Conservation (phyloP, 2,888 invertebrate species). For the Reticulitermes lucifugus region DNA sequence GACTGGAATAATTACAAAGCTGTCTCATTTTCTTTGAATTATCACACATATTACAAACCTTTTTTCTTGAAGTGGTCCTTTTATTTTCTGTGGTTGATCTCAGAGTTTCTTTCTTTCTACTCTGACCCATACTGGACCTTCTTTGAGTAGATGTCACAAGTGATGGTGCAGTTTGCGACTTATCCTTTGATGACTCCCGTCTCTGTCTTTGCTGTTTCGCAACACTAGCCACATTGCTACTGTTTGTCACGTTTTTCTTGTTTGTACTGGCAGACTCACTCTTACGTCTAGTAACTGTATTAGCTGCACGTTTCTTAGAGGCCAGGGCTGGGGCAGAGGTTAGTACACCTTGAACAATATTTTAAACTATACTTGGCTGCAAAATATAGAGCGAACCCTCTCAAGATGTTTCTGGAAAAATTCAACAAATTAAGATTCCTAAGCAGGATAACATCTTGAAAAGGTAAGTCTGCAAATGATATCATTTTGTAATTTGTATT, state of each 20-base stretch:
- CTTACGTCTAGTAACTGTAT: conserved; percentile 33
- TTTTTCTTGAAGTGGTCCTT: conserved; percentile 47
- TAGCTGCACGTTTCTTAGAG: conserved; percentile 15
- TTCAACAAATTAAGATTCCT: too few species aligned
- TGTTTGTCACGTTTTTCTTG: conserved; percentile 55
- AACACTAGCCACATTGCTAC: conserved; percentile 52
- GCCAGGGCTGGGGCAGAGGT: neutral
- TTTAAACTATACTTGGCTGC: neutral
- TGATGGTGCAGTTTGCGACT: conserved; percentile 62
- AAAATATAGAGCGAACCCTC: too few species aligned
- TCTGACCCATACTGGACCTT: conserved; percentile 56
- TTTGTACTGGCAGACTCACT: conserved; percentile 47
- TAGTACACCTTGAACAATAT: neutral
- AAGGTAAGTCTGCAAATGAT: too few species aligned
- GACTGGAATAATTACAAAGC: too few species aligned
- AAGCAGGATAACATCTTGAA: too few species aligned
- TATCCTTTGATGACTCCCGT: conserved; percentile 64
- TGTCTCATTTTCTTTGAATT: neutral
- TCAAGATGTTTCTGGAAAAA: too few species aligned
- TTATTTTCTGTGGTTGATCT: conserved; percentile 40
- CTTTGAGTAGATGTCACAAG: conserved; percentile 56
- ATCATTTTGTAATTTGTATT: too few species aligned
- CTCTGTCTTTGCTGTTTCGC: conserved; percentile 63
- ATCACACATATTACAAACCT: conserved; percentile 39
- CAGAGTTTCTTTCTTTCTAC: conserved; percentile 37